Base-by-base conservation (phyloP, 2,888 invertebrate species). In the Metellina segmentata region DNA sequence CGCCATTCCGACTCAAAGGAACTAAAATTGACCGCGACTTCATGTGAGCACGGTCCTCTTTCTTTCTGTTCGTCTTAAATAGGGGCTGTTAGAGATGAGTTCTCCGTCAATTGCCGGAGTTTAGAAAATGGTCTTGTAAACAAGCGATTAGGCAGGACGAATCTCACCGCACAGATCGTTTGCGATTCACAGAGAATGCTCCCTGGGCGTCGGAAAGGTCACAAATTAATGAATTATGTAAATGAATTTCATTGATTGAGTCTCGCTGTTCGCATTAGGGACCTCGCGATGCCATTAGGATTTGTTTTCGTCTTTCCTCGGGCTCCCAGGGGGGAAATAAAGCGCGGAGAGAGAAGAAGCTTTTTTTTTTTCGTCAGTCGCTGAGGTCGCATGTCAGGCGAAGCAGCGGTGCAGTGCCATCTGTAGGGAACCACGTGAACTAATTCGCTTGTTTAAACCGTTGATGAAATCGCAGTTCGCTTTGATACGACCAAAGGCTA, bases 201-300 rank as follows among this genome's bases (percentile, higher is more conserved):
- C 78, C 77, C 82, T 13, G 74, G 61, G 20, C 81, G 74, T 70
- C 78, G 81, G 83, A 89, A 79, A 89, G 89, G 83, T 89, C 89
- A 89, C 85, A 89, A 89, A 85, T 89, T 89, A 89, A 89, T 89
- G 83, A 89, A 89, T 89, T 89, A 89, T 89, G 89, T 79, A 89
- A 89, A 89, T 89, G 89, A 71, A 79, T 79, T 89, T 79, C 89
- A 89, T 89, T 89, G 89, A 89, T 89, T 89, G 78, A 71, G 61
- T 77, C 49, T 69, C 82, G 13, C 70, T 49, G 71, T 49, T 49
- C 72, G 51, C 74, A 34, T 52, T 75, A n/a, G 77, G 85, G 48
- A 61, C 71, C 71, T 89, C 61, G 70, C 79, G 16, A 19, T 49
- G 83, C 81, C 89, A 89, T 89, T 89, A 89, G 69, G 77, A 72